Base-by-base conservation (phyloP, 2,797 vertebrate genomes). In the Phrynocephalus vlangalii region DNA sequence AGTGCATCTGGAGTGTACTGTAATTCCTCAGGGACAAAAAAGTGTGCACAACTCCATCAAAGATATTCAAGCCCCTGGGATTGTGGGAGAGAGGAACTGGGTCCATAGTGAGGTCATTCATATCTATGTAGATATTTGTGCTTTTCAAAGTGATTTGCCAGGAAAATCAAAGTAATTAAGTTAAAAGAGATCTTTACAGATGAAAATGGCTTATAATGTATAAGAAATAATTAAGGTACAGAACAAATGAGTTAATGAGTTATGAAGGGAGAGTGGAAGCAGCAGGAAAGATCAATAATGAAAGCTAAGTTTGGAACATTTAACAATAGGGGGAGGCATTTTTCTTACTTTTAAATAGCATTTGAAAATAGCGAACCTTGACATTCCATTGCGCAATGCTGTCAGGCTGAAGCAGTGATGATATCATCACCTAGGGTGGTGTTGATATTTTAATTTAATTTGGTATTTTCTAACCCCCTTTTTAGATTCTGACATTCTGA, bases 121-220 rank as follows among this genome's bases (percentile, higher is more conserved):
- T 91, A 82, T 92, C 88, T 90, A 94, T 82, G 87, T 76, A 87
- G 85, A 94, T 94, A 90, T 84, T 78, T 81, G 79, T 92, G 76
- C 0, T 0, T 20, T 88, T 91, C 86, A 92, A 79, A 87, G 94
- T 89, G 85, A 91, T 92, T 7, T 1, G 0, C 13, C 24, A 87
- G 75, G 16, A 28, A 85, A 10, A 18, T 81, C 9, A 56, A 94
- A 94, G 72, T 92, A 90, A 88, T 90, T 94, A 91, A 81, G 84
- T 94, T 84, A 92, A 95, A 92, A 91, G 8, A 50, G 26, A 75
- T 75, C 93, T 93, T 89, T 91, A 93, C 89, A 92, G 92, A 94
- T 93, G 87, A 90, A 91, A 85, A 90, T 80, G 38, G 87, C 91
- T 92, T 89, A 75, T 73, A 88, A 90, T 28, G 52, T 48, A 48